Percentiles rank a stretch among this genome's conserved stretches.
Conservation (phyloP, 2,797 vertebrate species). For the Falco concolor region DNA sequence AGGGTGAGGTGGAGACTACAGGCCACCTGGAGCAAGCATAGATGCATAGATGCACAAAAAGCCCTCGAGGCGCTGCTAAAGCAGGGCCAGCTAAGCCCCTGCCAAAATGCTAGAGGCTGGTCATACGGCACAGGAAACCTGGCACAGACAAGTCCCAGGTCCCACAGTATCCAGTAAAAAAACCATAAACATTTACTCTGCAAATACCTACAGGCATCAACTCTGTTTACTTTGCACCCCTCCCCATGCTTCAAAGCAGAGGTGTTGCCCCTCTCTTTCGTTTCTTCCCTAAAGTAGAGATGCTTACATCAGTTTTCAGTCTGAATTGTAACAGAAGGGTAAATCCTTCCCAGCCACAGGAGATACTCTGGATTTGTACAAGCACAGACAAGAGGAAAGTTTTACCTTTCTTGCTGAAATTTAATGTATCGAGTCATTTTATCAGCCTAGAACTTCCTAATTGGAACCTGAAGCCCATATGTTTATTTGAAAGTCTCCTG, state of each 20-base stretch:
- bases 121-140: neutral
- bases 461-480: neutral
- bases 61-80: neutral
- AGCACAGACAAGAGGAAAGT: neutral
- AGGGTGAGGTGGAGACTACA: neutral
- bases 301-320: neutral
- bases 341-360: neutral
- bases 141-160: neutral
- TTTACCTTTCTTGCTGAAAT: neutral
- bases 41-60: neutral
- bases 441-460: neutral
- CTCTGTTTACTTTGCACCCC: neutral
- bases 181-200: neutral
- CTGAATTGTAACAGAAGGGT: neutral
- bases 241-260: neutral
- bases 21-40: neutral
- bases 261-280: neutral
- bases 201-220: rapidly evolving
- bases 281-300: neutral
- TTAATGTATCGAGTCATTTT: neutral
- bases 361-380: neutral
- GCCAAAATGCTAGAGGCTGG: neutral
- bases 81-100: neutral
- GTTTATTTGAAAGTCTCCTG: neutral
- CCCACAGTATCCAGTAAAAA: neutral